Evolutionary conservation across 2,888 invertebrate species (phyloP).

Genomic region (Antheraea assamensis): DNA sequence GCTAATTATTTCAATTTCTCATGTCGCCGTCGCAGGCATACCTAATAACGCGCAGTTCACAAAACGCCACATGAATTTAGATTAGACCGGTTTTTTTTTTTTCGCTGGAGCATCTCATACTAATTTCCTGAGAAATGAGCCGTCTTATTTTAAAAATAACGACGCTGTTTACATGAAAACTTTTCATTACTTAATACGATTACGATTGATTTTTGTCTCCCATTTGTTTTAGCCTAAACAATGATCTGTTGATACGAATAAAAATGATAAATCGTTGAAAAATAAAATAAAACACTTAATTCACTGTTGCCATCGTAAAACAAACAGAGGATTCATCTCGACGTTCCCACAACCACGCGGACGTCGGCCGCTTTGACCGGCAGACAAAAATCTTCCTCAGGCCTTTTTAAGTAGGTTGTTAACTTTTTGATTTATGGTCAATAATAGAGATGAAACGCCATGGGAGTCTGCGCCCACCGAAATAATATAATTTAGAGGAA

Average conservation of each 20-base stretch:
- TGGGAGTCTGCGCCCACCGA: conserved; percentile 78
- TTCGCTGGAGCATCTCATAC: conserved; percentile 21
- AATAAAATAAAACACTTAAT: conserved; percentile 63
- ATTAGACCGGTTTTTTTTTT: conserved; percentile 48
- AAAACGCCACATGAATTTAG: conserved; percentile 60
- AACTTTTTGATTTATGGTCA: conserved; percentile 82
- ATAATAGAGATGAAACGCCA: conserved; percentile 81
- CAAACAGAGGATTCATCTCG: conserved; percentile 71
- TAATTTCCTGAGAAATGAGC: conserved; percentile 13
- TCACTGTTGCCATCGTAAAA: conserved; percentile 80
- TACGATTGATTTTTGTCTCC: conserved; percentile 31
- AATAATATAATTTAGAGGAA: conserved; percentile 78
- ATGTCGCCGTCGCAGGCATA: conserved; percentile 60
- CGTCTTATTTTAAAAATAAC: conserved; percentile 23
- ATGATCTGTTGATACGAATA: conserved; percentile 67
- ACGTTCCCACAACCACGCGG: conserved; percentile 60
- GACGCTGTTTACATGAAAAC: neutral
- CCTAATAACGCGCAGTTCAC: conserved; percentile 59
- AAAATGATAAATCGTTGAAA: conserved; percentile 70
- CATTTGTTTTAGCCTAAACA: conserved; percentile 49
- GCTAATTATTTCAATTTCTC: conserved; percentile 76
- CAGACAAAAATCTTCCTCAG: conserved; percentile 76
- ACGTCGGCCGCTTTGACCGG: conserved; percentile 76
- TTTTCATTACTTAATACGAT: neutral
- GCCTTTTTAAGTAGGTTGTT: conserved; percentile 83